Conservation (phyloP, 2,888 invertebrate genomes). For the Drosophila leonis region DNA sequence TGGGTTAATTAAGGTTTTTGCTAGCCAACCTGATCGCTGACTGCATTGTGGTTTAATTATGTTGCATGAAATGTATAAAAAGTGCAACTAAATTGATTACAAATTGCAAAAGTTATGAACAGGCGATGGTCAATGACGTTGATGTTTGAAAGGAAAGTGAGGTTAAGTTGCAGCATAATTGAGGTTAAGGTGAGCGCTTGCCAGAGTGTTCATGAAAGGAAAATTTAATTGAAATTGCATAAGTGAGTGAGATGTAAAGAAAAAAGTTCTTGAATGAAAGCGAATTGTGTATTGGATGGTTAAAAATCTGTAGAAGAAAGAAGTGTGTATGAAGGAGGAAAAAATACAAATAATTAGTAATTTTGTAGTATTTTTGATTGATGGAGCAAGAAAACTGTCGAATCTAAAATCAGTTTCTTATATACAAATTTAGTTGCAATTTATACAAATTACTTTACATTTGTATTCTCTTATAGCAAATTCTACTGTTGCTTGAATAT, state of each 20-base stretch:
- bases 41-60: constrained; percentile 65
- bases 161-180: constrained; percentile 36
- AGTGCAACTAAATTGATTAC: constrained; percentile 50
- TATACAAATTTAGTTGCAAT: too few species aligned
- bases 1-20: constrained; percentile 69
- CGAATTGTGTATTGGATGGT: not conserved
- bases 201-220: constrained; percentile 21
- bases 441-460: too few species aligned
- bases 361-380: not conserved
- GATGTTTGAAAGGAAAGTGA: constrained; percentile 26
- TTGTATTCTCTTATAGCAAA: not conserved
- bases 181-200: constrained; percentile 39
- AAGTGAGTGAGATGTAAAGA: not conserved
- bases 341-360: not conserved
- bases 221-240: constrained; percentile 9
- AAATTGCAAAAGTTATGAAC: constrained; percentile 28
- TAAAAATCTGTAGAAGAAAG: not conserved
- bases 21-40: constrained; percentile 15
- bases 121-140: constrained; percentile 15
- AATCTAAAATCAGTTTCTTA: too few species aligned
- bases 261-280: not conserved
- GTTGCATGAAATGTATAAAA: constrained; percentile 56
- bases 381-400: not conserved
- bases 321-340: not conserved
- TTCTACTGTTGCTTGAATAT: not conserved